These are phyloP conservation scores for Pristionchus mayeri DNA, from an alignment of 2,888 invertebrate species.

Conservation along the genomic window DNA sequence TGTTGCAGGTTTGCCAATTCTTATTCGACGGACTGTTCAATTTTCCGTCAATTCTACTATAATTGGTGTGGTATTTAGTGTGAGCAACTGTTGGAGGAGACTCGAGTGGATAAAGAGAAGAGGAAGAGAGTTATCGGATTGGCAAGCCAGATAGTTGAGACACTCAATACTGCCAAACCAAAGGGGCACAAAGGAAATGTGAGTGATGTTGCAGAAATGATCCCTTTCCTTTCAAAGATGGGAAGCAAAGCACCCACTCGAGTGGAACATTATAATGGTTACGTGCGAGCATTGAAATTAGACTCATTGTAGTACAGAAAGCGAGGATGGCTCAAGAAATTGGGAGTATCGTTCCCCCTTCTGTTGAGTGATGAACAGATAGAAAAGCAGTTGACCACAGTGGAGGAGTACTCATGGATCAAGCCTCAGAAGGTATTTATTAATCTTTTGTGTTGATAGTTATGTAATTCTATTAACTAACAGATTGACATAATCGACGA, in stretches of 20 bases:
- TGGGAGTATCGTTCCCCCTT: constrained; percentile 39
- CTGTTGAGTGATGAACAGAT: constrained; percentile 1
- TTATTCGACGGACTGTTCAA: background rate
- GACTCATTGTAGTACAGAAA: background rate
- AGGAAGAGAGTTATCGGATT: constrained; percentile 28
- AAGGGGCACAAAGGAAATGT: constrained; percentile 44
- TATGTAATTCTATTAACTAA: background rate
- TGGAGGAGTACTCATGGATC: constrained; percentile 37
- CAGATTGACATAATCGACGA: constrained; percentile 47
- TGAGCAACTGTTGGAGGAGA: constrained; percentile 44
- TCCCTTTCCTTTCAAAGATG: too few relatives aligned
- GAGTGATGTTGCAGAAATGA: too few relatives aligned
- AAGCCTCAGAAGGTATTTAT: constrained; percentile 11
- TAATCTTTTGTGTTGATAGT: background rate
- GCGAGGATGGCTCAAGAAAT: constrained; percentile 27
- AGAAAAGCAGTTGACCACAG: constrained; percentile 43
- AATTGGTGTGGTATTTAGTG: background rate
- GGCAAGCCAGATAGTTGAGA: constrained; percentile 3
- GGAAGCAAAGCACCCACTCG: too few relatives aligned
- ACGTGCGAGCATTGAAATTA: too few relatives aligned
- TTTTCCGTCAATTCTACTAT: background rate
- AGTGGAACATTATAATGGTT: too few relatives aligned
- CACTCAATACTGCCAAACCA: constrained; percentile 11
- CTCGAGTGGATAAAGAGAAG: constrained; percentile 39
- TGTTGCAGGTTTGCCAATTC: constrained; percentile 1